phyloP scores from a whole-genome alignment of 2,113 vertebrate species.

The Ariopsis seemanni region DNA sequence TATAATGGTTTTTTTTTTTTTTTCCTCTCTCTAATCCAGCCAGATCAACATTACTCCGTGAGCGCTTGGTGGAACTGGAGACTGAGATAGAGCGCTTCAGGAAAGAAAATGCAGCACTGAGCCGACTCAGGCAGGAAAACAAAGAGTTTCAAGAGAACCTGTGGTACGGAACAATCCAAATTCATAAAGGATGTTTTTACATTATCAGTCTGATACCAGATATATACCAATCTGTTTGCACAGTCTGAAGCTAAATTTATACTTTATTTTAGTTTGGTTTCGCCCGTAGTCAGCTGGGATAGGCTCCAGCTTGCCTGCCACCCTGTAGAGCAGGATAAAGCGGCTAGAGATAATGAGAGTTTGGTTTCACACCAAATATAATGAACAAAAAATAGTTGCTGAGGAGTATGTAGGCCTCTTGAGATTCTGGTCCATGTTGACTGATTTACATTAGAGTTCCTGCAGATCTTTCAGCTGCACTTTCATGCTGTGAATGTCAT shows the following conservation, averaged over 20 bases:
- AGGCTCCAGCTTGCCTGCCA: too few relatives aligned
- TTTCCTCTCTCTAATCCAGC: constrained; percentile 59
- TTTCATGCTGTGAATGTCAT: too few relatives aligned
- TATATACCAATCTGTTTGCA: too few relatives aligned
- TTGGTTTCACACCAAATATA: neutral
- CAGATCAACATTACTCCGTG: constrained; percentile 81
- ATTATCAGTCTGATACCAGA: too few relatives aligned
- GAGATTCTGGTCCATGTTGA: too few relatives aligned
- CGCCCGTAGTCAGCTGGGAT: too few relatives aligned
- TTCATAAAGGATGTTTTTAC: neutral
- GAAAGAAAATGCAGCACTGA: constrained; percentile 81
- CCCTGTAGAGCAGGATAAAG: too few relatives aligned
- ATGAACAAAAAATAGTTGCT: neutral
- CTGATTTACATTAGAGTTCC: too few relatives aligned
- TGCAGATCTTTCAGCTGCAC: too few relatives aligned
- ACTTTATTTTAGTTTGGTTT: neutral
- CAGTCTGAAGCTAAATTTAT: neutral
- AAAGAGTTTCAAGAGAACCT: constrained; percentile 77
- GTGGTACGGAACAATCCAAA: constrained; percentile 68
- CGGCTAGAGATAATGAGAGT: neutral
- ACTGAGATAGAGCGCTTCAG: constrained; percentile 90
- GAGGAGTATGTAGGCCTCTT: neutral
- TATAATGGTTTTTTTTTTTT: too few relatives aligned
- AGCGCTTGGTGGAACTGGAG: constrained; percentile 84
- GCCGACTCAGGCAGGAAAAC: constrained; percentile 82